Evolutionary conservation across 1,140 invertebrate species (phyloP).

Genomic region (Caenorhabditis briggsae): DNA sequence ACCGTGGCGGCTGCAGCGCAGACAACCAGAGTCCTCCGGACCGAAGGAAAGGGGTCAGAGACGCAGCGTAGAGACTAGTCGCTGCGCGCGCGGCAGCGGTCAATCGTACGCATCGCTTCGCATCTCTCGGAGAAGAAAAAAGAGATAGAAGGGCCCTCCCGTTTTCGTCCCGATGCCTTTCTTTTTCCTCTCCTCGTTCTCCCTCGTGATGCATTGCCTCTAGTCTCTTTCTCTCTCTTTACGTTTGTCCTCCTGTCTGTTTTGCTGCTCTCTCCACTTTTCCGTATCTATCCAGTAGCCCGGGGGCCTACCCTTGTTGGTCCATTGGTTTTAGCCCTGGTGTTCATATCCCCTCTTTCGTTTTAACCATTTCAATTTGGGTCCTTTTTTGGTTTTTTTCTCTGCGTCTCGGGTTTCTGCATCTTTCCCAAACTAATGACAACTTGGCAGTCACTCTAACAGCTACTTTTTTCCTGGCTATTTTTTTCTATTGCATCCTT

Average conservation of each 20-base stretch:
- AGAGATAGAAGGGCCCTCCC: conserved; percentile 9
- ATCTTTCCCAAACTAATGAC: conserved; percentile 31
- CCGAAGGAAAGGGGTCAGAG: not conserved
- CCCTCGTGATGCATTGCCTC: conserved; percentile 11
- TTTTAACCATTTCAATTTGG: not conserved
- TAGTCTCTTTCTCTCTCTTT: not conserved
- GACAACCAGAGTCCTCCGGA: not conserved
- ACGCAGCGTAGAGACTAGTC: conserved; percentile 27
- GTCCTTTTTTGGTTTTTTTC: not conserved
- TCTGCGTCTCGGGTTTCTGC: conserved; percentile 7
- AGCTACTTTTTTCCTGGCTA: not conserved
- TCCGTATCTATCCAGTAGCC: not conserved
- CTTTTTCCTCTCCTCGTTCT: too few relatives aligned
- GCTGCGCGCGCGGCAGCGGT: conserved; percentile 20
- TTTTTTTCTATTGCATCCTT: not conserved
- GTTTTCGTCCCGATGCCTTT: conserved; percentile 15
- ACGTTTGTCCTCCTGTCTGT: not conserved
- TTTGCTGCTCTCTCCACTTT: not conserved
- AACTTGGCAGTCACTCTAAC: conserved; percentile 49
- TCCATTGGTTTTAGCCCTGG: not conserved
- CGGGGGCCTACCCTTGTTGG: not conserved
- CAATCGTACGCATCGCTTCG: conserved; percentile 32
- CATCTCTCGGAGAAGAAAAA: not conserved
- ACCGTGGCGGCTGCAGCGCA: not conserved
- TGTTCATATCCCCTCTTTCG: not conserved